phyloP scores from a whole-genome alignment of 2,113 vertebrate genomes.

The Nipponia nippon region DNA sequence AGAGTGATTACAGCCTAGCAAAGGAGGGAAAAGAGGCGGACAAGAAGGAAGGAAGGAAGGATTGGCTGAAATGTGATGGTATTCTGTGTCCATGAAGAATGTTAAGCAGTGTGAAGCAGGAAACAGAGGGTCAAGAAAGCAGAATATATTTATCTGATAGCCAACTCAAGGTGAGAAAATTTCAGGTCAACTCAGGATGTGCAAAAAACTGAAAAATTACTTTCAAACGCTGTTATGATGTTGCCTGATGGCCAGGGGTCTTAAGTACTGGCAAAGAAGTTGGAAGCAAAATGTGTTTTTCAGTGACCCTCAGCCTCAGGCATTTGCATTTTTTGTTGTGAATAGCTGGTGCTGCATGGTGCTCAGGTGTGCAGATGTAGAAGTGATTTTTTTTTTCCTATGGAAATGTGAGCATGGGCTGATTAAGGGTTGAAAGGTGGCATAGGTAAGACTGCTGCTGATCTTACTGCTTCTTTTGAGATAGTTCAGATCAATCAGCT shows the following conservation, averaged over 20 bases:
- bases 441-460: not conserved
- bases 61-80: not conserved
- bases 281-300: not conserved
- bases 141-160: not conserved
- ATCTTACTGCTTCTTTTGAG: not conserved
- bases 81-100: not conserved
- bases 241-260: not conserved
- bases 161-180: not conserved
- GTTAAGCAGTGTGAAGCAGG: not conserved
- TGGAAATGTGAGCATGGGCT: not conserved
- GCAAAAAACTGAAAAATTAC: not conserved
- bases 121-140: not conserved
- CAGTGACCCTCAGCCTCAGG: not conserved
- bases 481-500: not conserved
- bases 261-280: not conserved
- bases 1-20: not conserved
- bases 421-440: not conserved
- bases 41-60: slow-evolving; percentile 7
- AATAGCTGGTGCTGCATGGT: not conserved
- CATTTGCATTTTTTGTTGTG: not conserved
- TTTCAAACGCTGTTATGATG: not conserved
- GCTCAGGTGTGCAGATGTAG: not conserved
- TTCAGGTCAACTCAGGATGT: not conserved
- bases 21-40: not conserved
- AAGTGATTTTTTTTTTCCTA: not conserved